Percentiles rank a stretch among this genome's conserved stretches.
phyloP scores from a whole-genome alignment of 1,140 invertebrate species.

The Aphaenogaster floridana region DNA sequence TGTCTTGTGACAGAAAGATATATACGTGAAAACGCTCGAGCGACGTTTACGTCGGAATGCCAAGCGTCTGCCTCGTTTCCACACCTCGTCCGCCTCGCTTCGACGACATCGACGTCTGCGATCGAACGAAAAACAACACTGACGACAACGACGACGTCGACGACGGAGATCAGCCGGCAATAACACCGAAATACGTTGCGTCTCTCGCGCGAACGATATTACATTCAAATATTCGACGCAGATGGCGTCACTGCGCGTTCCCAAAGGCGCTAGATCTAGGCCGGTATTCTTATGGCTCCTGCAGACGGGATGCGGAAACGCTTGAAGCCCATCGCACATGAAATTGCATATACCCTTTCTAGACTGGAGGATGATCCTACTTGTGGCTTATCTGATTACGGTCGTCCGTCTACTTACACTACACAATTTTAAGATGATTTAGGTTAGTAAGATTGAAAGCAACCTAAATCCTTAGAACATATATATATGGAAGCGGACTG shows the following conservation, averaged over 20 bases:
- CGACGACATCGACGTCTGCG: background rate
- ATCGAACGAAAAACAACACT: background rate
- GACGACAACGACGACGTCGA: background rate
- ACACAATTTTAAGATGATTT: no score
- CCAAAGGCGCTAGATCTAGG: background rate
- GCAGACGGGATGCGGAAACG: no score
- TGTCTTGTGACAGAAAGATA: background rate
- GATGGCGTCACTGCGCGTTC: background rate
- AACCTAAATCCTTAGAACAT: no score
- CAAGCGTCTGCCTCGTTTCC: background rate
- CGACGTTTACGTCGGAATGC: background rate
- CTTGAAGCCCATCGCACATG: no score
- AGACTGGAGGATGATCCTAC: no score
- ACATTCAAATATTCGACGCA: slow-evolving; percentile 12
- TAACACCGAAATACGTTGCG: background rate
- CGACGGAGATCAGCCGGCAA: background rate
- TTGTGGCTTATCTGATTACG: no score
- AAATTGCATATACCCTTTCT: no score
- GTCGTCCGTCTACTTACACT: no score
- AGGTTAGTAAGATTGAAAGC: no score
- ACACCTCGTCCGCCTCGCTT: background rate
- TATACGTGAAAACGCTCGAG: background rate
- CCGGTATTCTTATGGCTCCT: no score
- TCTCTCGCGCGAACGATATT: background rate
- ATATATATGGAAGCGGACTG: no score